phyloP scores from a whole-genome alignment of 2,797 vertebrate genomes.

The Limosa lapponica region DNA sequence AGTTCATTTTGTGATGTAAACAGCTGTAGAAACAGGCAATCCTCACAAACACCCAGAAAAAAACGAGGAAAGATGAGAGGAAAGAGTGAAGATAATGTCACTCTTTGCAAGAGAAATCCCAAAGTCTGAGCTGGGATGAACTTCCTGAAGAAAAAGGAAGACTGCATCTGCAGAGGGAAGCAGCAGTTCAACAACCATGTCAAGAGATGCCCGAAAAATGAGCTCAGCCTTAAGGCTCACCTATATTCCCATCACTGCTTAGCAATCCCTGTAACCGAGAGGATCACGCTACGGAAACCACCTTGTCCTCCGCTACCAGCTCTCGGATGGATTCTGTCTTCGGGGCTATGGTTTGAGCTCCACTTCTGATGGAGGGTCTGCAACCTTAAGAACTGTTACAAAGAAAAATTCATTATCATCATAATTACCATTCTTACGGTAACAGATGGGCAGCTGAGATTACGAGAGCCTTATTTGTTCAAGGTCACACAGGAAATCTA shows the following conservation, averaged over 20 bases:
- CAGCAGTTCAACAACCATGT: not conserved
- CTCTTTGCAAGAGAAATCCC: not conserved
- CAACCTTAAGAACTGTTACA: not conserved
- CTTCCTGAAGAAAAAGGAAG: not conserved
- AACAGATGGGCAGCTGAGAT: conserved; percentile 48
- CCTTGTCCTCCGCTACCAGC: not conserved
- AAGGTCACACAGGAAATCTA: conserved; percentile 35
- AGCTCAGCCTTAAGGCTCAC: not conserved
- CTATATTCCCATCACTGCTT: not conserved
- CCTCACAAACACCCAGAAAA: not conserved
- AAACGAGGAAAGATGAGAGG: not conserved
- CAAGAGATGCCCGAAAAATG: not conserved
- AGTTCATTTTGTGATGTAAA: not conserved
- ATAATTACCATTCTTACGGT: not conserved
- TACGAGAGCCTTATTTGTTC: not conserved
- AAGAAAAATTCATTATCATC: not conserved
- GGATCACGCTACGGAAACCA: not conserved
- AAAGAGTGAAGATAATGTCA: accelerated
- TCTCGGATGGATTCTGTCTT: not conserved
- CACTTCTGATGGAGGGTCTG: not conserved
- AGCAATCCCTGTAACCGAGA: not conserved
- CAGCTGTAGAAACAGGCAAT: not conserved
- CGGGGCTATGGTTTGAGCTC: not conserved
- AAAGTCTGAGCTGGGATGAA: not conserved
- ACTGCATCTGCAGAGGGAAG: not conserved